Percentiles rank a stretch among this genome's conserved stretches.
phyloP scores from a whole-genome alignment of 2,113 vertebrate genomes.

The Ranitomeya variabilis region DNA sequence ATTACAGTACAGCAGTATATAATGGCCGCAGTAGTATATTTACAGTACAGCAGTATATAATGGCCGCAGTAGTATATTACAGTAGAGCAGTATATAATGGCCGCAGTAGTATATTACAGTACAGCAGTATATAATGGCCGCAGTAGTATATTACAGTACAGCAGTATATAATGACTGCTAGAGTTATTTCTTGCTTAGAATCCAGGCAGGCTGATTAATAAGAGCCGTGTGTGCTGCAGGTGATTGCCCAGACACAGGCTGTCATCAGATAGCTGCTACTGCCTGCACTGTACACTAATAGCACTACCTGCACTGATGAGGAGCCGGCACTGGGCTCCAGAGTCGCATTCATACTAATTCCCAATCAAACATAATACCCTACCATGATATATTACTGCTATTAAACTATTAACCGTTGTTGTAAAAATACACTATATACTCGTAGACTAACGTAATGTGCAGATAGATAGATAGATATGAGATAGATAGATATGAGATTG shows the following conservation, averaged over 20 bases:
- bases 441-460: too few species aligned
- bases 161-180: neutral
- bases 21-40: too few species aligned
- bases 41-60: too few species aligned
- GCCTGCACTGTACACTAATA: neutral
- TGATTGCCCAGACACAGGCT: constrained; percentile 20
- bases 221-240: constrained; percentile 32
- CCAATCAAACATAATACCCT: neutral
- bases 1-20: too few species aligned
- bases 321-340: too few species aligned
- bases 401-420: neutral
- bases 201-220: constrained; percentile 2
- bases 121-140: neutral
- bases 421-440: too few species aligned
- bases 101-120: neutral
- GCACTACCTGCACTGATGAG: neutral
- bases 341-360: too few species aligned
- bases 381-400: neutral
- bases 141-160: neutral
- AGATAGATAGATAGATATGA: too few species aligned
- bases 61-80: too few species aligned
- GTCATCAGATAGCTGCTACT: neutral
- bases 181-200: neutral
- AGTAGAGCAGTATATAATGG: too few species aligned
- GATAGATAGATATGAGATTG: too few species aligned